Evolutionary conservation across 2,888 invertebrate genomes (phyloP).

Genomic region (Troides aeacus): DNA sequence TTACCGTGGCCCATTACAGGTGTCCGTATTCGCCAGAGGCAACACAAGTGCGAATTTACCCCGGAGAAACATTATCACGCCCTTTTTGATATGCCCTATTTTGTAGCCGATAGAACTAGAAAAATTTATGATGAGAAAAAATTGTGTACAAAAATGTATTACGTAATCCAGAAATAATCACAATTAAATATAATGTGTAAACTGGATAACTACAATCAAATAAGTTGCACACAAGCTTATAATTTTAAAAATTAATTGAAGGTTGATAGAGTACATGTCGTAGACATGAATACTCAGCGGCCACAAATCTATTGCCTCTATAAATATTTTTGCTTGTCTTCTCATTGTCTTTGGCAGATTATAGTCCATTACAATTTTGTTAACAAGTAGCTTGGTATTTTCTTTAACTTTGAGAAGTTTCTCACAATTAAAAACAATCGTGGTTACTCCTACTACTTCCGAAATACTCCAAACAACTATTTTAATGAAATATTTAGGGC

Average conservation of each 20-base stretch:
- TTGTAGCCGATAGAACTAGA: too few relatives aligned
- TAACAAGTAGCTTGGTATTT: conserved; percentile 54
- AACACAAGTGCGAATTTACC: too few relatives aligned
- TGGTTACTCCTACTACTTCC: conserved; percentile 44
- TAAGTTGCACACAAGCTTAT: conserved; percentile 64
- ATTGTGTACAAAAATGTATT: background rate
- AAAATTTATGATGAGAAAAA: too few relatives aligned
- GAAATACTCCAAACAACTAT: conserved; percentile 48
- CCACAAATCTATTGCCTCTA: conserved; percentile 59
- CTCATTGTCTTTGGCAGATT: conserved; percentile 53
- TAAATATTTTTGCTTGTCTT: conserved; percentile 60
- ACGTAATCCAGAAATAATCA: background rate
- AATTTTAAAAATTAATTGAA: conserved; percentile 61
- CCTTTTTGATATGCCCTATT: too few relatives aligned
- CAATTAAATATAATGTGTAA: conserved; percentile 46
- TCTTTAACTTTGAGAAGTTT: conserved; percentile 44
- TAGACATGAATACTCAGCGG: conserved; percentile 44
- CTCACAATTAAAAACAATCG: conserved; percentile 54
- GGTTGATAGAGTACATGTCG: conserved; percentile 61
- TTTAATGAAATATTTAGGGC: conserved; percentile 41
- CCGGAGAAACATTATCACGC: too few relatives aligned
- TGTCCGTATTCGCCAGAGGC: too few relatives aligned
- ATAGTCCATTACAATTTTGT: conserved; percentile 63
- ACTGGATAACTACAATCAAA: conserved; percentile 62
- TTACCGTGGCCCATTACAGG: too few relatives aligned